Base-by-base conservation (phyloP, 1,140 invertebrate genomes). In the Panagrolaimus sp. region DNA sequence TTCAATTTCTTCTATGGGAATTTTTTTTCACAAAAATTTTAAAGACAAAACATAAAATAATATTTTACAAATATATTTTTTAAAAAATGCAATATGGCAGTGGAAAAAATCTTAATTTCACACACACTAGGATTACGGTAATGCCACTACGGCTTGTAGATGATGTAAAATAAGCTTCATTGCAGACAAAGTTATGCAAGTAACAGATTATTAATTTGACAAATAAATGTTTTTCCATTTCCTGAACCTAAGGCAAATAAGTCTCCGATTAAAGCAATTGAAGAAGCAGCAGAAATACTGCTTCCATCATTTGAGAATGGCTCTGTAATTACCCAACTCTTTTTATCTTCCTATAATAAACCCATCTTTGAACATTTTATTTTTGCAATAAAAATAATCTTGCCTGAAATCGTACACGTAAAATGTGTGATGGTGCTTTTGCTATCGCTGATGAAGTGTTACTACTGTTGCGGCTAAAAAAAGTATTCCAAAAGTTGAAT, bases 341-440 rank as follows among this genome's bases (percentile, higher is more conserved):
- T 48, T 25, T 66, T n/a, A 14, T 53, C n/a, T 16, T 46, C 68
- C 68, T 70, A 23, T 5, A 47, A 46, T 46, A n/a, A n/a, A 70
- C 68, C 68, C 68, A 70, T 7, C 27, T 57, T 11, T 13, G 25
- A 9, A 48, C 9, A 14, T 53, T 11, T 16, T 46, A 66, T 66
- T 70, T 16, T 5, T 20, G 20, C 23, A n/a, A 5, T 38, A 4
- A 38, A 38, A 38, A 38, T 38, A 38, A 38, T 4, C n/a, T 68
- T 67, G 69, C 68, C 65, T 70, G 68, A 61, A 70, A 70, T 43
- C 68, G 64, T 11, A 70, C 44, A 11, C 68, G 44, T 14, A 70
- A 43, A 42, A 70, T 44, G n/a, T 70, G 68, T 7, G 61, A 66
- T 0, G 67, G 13, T 27, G 27, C 66, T 27, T 31, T 45, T 27